Evolutionary conservation across 2,888 invertebrate species (phyloP).

Genomic region (Drosophila pseudotalamancana): DNA sequence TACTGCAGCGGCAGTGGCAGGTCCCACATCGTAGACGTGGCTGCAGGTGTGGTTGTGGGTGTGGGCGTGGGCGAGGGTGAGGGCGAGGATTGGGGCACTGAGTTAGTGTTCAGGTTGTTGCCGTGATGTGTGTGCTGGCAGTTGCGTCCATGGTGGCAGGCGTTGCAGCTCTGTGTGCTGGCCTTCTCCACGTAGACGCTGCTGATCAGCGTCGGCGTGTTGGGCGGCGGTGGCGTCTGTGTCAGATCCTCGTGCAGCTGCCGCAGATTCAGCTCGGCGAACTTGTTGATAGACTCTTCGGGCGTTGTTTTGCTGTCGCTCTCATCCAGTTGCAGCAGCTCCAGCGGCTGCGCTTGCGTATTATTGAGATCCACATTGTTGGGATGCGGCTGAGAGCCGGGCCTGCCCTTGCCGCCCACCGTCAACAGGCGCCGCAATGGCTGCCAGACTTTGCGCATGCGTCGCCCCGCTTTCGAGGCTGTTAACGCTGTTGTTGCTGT

Average conservation of each 20-base stretch:
- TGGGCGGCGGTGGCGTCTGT: constrained; percentile 53
- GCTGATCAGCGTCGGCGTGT: constrained; percentile 73
- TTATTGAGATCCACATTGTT: constrained; percentile 74
- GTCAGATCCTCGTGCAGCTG: constrained; percentile 40
- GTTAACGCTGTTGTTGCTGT: constrained; percentile 30
- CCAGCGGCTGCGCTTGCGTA: constrained; percentile 50
- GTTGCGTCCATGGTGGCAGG: constrained; percentile 81
- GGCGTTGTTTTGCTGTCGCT: constrained; percentile 53
- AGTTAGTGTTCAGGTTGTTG: constrained; percentile 18
- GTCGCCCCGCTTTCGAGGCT: constrained; percentile 51
- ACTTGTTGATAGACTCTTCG: constrained; percentile 56
- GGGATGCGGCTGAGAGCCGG: constrained; percentile 55
- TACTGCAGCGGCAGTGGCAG: constrained; percentile 88
- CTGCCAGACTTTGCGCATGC: constrained; percentile 80
- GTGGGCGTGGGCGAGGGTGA: constrained; percentile 3
- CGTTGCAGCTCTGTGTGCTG: constrained; percentile 59
- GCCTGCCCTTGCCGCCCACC: constrained; percentile 66
- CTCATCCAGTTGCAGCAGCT: constrained; percentile 10
- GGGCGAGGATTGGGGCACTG: constrained; percentile 8
- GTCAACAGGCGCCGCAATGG: constrained; percentile 78
- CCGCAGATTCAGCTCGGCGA: constrained; percentile 36
- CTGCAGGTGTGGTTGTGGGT: neutral
- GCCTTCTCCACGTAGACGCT: constrained; percentile 81
- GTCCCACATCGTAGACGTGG: constrained; percentile 45
- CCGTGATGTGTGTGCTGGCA: constrained; percentile 83